phyloP scores from a whole-genome alignment of 2,797 vertebrate genomes.

The Cryptoprocta ferox region DNA sequence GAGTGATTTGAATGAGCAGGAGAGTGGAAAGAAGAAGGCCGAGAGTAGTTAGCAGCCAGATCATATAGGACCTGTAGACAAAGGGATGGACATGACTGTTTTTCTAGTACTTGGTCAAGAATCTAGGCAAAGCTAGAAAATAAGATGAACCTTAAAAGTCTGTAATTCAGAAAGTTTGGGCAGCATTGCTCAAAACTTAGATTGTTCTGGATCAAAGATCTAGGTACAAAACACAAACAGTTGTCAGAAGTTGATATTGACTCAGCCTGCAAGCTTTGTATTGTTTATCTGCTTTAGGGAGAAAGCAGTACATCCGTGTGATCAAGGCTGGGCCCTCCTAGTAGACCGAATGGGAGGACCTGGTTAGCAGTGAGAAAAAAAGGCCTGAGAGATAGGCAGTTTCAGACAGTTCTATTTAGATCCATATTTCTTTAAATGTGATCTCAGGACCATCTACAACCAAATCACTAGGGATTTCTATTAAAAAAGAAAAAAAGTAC shows the following conservation, averaged over 20 bases:
- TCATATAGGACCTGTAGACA: not conserved
- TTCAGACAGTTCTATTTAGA: not conserved
- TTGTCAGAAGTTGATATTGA: not conserved
- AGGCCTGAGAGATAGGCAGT: not conserved
- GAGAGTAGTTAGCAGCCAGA: not conserved
- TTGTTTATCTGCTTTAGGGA: not conserved
- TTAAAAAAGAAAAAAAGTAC: not conserved
- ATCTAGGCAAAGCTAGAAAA: not conserved
- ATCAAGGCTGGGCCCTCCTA: not conserved
- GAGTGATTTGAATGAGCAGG: not conserved
- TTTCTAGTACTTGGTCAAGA: not conserved
- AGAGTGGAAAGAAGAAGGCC: not conserved
- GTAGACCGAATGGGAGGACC: accelerated
- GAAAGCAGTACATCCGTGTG: not conserved
- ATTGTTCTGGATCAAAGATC: not conserved
- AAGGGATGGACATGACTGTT: not conserved
- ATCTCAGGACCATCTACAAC: not conserved
- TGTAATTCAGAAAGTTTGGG: not conserved
- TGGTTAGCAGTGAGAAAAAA: not conserved
- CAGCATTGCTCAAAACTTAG: not conserved
- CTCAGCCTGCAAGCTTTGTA: not conserved
- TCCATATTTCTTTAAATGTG: not conserved
- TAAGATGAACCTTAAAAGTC: not conserved
- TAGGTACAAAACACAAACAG: not conserved
- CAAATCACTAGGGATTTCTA: not conserved